A percentile compares a stretch with the other conserved stretches of the same genome.
These are phyloP conservation scores for Orthonevra nobilis DNA, from an alignment of 2,888 invertebrate genomes.

Conservation along the genomic window DNA sequence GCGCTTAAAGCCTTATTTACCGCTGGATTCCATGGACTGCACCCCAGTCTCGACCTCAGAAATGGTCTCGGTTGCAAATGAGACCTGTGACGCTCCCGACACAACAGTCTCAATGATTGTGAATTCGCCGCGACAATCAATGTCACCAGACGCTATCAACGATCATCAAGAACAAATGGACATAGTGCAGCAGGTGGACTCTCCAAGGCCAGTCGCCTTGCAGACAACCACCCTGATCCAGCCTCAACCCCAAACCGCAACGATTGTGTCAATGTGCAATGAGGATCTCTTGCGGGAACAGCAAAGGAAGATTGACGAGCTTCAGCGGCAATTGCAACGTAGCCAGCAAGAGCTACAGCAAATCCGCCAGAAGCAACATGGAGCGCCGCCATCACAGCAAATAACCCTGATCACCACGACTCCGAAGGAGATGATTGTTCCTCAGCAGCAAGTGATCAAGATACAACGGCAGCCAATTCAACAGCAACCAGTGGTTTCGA, in stretches of 20 bases:
- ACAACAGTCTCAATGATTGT: constrained; percentile 75
- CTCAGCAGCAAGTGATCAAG: constrained; percentile 71
- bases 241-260: constrained; percentile 76
- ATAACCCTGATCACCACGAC: constrained; percentile 77
- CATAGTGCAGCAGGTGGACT: constrained; percentile 78
- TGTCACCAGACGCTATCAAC: constrained; percentile 72
- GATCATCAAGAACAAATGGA: constrained; percentile 79
- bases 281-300: constrained; percentile 92
- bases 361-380: constrained; percentile 83
- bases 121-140: constrained; percentile 74
- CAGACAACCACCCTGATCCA: constrained; percentile 76
- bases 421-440: constrained; percentile 64
- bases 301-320: constrained; percentile 91
- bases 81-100: constrained; percentile 73
- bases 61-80: constrained; percentile 70
- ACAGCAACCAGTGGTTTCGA: constrained; percentile 56
- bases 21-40: constrained; percentile 79
- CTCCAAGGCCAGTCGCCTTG: constrained; percentile 75
- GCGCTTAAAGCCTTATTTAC: constrained; percentile 88
- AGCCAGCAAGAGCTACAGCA: constrained; percentile 89
- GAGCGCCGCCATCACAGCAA: constrained; percentile 76
- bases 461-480: constrained; percentile 78
- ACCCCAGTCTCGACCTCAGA: constrained; percentile 80
- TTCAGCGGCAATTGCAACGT: constrained; percentile 89
- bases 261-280: constrained; percentile 79